phyloP scores from a whole-genome alignment of 2,113 vertebrate genomes.

The Cercocebus atys region DNA sequence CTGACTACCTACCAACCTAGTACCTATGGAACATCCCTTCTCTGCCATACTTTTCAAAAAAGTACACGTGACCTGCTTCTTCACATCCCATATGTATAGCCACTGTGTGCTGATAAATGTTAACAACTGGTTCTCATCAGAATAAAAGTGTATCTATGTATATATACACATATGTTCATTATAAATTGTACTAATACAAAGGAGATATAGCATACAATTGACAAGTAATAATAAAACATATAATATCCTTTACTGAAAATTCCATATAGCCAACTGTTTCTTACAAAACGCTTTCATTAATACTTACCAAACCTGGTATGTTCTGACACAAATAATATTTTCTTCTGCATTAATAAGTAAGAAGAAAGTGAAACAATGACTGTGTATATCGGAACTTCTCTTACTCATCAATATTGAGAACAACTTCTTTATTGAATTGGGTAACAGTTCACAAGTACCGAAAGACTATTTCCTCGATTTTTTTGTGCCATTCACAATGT shows the following conservation, averaged over 20 bases:
- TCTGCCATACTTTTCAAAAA: background rate
- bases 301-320: background rate
- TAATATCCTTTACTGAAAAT: background rate
- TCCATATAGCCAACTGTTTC: background rate
- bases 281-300: background rate
- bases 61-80: background rate
- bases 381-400: background rate
- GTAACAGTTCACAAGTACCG: background rate
- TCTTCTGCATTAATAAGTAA: background rate
- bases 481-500: background rate
- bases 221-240: slow-evolving; percentile 24
- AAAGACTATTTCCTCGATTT: background rate
- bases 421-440: background rate
- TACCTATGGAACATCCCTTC: background rate
- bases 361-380: background rate
- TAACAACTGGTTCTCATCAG: background rate
- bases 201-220: background rate
- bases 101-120: background rate
- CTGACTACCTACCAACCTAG: background rate
- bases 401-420: background rate
- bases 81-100: background rate
- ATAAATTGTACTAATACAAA: background rate
- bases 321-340: background rate
- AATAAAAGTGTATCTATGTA: background rate
- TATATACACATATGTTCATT: background rate